Base-by-base conservation (phyloP, 2,888 invertebrate genomes). In the Acleris holmiana region DNA sequence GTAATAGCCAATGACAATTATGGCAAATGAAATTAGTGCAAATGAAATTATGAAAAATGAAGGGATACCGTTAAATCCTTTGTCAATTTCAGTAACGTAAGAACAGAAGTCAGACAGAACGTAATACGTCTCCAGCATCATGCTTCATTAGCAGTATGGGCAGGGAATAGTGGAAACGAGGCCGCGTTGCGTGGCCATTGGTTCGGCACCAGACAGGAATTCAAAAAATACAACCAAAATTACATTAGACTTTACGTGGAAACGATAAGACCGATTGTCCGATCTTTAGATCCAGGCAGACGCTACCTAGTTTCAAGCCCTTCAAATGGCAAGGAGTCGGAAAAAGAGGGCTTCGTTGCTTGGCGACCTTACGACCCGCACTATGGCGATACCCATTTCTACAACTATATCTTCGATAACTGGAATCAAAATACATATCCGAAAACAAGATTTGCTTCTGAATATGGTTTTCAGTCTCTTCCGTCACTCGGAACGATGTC, bases 111-210 rank as follows among this genome's bases (percentile, higher is more conserved):
- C 40, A 91, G 91, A 21, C 96, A 98, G 79, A 98, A 97, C 87
- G 95, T 97, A 1, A 93, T 95, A 65, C 94, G 98, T 55, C 91
- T 99, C 13, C 96, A 97, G 69, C 94, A 96, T 78, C 99, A 99
- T 85, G 94, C 99, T 0, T 97, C 97, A 57, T 94, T 99, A 47
- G 95, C 96, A 0, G 76, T 99, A 0, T 99, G 98, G 96, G 97
- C 98, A n/a, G 98, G 96, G 4, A 99, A 99, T 84, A 99, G 99
- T 82, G 99, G 99, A 88, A 99, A 99, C 80, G 99, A 99, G 91
- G 96, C 95, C 5, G 99, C 98, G 0, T 82, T 99, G 5, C 93
- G 95, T 54, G 95, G 95, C 48, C 95, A 97, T 81, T 99, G 98
- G 99, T 96, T 96, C 79, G 80, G 82, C 1, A 95, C 96, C 0